Conservation (phyloP, 2,113 vertebrate species). For the Platichthys flesus region DNA sequence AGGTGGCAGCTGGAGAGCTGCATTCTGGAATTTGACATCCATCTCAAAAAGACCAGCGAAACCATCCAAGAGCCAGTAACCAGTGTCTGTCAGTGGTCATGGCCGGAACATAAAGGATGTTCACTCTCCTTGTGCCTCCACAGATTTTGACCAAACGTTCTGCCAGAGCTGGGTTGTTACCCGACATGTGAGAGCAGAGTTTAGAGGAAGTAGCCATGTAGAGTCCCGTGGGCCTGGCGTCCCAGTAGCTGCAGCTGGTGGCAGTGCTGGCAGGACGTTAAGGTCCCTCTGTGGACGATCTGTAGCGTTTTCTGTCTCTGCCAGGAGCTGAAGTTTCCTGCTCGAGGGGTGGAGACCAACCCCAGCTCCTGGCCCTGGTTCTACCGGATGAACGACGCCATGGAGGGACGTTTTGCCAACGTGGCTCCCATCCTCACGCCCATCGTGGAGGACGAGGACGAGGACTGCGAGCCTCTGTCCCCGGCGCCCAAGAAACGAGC, state of each 20-base stretch:
- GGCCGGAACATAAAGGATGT: too few relatives aligned
- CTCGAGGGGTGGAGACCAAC: conserved; percentile 68
- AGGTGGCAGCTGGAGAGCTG: too few relatives aligned
- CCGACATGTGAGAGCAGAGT: too few relatives aligned
- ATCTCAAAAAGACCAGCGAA: too few relatives aligned
- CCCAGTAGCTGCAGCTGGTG: not conserved
- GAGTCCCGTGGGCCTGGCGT: not conserved
- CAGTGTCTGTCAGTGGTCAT: too few relatives aligned
- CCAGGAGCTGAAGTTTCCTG: conserved; percentile 77
- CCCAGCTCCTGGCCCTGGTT: conserved; percentile 83
- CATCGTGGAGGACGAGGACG: conserved; percentile 74
- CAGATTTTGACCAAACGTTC: too few relatives aligned
- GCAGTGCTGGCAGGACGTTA: not conserved
- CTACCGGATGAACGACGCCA: conserved; percentile 81
- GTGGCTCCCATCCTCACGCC: conserved; percentile 71
- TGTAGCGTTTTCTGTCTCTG: conserved; percentile 6
- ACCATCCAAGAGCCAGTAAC: too few relatives aligned
- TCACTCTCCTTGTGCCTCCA: too few relatives aligned
- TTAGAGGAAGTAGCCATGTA: too few relatives aligned
- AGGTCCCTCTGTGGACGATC: conserved; percentile 1
- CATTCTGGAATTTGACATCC: too few relatives aligned
- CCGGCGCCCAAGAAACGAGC: conserved; percentile 60
- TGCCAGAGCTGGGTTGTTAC: too few relatives aligned
- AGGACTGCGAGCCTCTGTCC: conserved; percentile 68
- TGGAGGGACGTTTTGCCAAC: conserved; percentile 75